Evolutionary conservation across 2,888 invertebrate species (phyloP), one percentile per base, ranked within the genome.

Genomic region (Pristionchus japonicus): DNA sequence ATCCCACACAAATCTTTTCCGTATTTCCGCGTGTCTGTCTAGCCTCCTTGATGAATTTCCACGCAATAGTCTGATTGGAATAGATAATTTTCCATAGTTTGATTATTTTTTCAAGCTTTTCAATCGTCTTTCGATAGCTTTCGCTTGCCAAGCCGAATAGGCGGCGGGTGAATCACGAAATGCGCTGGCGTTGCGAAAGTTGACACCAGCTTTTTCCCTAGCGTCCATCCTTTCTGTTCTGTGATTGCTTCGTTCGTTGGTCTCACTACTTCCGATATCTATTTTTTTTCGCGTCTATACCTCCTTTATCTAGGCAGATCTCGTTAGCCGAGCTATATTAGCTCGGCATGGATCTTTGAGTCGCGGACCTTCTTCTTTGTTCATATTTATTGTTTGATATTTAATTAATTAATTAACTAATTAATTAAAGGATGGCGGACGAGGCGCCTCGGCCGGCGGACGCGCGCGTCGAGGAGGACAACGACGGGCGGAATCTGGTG

Each of bases 401-500:
- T 67, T 67, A 27, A 61, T 61, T 67, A 13, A 34, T 67, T 31
- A 7, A 20, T 70, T 1, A 37, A 2, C n/a, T 70, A 37, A 70
- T 34, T 70, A 37, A 17, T 67, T 17, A 31, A 7, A 61, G 27
- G 40, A 74, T 84, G 67, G 83, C 83, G 74, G 88, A 88, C 74
- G 88, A 88, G 84, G 88, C 70, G 27, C 88, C 88, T 6, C 88
- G 37, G n/a, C 70, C 85, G 37, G 40, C 61, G 49, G 52, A 23
- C 23, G 67, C 9, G 6, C 15, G 27, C 80, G 86, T 57, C 31
- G 86, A 86, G 47, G 88, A 88, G 43, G 80, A 87, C n/a, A 92
- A 92, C 86, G 93, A 93, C 88, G 92, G 92, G 27, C 82, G 93
- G 57, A 92, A 91, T 17, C 89, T 92, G 34, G 92, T 92, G 0